phyloP scores from a whole-genome alignment of 1,140 invertebrate species.

The Drosophila lacertosa region DNA sequence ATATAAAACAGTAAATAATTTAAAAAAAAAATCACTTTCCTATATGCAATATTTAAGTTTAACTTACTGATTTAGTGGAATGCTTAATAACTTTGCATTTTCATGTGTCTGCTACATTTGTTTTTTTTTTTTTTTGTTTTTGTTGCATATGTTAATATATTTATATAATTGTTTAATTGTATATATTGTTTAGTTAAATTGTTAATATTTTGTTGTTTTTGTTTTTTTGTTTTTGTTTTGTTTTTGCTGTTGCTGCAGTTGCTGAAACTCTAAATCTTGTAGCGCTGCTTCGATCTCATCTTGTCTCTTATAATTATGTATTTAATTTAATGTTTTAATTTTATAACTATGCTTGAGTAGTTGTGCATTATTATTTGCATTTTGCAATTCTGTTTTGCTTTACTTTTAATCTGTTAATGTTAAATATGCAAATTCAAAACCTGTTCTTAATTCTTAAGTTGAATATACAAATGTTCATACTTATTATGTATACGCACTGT shows the following conservation, averaged over 20 bases:
- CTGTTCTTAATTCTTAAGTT: slow-evolving; percentile 71
- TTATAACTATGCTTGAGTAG: slow-evolving; percentile 60
- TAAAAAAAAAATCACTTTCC: slow-evolving; percentile 63
- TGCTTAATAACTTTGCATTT: slow-evolving; percentile 47
- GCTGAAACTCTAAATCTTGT: slow-evolving; percentile 79
- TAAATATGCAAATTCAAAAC: slow-evolving; percentile 79
- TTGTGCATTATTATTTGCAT: slow-evolving; percentile 74
- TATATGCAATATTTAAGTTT: slow-evolving; percentile 35
- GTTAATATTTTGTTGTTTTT: slow-evolving; percentile 63
- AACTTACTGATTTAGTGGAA: slow-evolving; percentile 48
- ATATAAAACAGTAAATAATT: slow-evolving; percentile 73
- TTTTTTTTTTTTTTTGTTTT: slow-evolving; percentile 32
- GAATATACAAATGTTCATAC: slow-evolving; percentile 69
- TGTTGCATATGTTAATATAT: slow-evolving; percentile 54
- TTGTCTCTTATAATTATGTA: slow-evolving; percentile 51
- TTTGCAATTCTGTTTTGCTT: slow-evolving; percentile 45
- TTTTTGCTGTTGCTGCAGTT: slow-evolving; percentile 52
- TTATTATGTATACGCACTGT: slow-evolving; percentile 66
- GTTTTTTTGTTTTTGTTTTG: slow-evolving; percentile 36
- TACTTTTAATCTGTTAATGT: slow-evolving; percentile 49
- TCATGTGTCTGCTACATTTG: slow-evolving; percentile 45
- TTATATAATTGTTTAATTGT: slow-evolving; percentile 46
- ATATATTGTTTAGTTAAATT: slow-evolving; percentile 60
- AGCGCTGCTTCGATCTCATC: slow-evolving; percentile 58
- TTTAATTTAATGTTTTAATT: slow-evolving; percentile 50